Evolutionary conservation across 37 sponge, comb jelly and placozoan species (phyloP), one percentile per base, ranked within the genome.

Genomic region (Lycopodina hypogea): DNA sequence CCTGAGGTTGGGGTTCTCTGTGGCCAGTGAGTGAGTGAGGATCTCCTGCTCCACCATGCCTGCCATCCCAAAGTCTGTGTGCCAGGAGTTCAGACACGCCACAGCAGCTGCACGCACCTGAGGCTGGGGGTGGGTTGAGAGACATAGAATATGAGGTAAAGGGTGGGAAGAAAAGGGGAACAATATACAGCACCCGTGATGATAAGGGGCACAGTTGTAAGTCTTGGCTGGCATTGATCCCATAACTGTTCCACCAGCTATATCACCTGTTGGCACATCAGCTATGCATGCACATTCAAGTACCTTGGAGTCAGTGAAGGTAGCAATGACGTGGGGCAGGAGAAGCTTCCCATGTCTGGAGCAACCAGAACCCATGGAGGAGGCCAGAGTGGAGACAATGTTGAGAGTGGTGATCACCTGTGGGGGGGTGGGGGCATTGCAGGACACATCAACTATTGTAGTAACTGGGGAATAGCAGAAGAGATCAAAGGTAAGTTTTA

Each of bases 1-100:
- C 80, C 86, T 83, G 29, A 87, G 83, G 81, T 87, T 91, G 22
- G 95, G 95, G 77, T 86, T 94, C 73, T 94, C 95, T 45, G 80
- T 93, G 51, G 74, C 69, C 18, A 94, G 83, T 24, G 90, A 89
- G 0, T 76, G 68, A 30, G 71, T 52, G 50, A 94, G n/a, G 34
- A 89, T 48, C 63, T 94, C 95, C 22, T 68, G 73, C 42, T 94
- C 95, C 35, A 92, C 72, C 37, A 94, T 51, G 37, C 81, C 69
- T 39, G 35, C 42, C 57, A 94, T 67, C n/a, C 55, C 53, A 2
- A 86, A 11, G 74, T 89, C 78, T 48, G 72, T 53, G 28, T 59
- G 41, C 90, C 89, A 94, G 41, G 75, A 63, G 72, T 92, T 94
- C 65, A 94, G 80, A 22, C 78, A 69, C 0, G 76, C 24, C 14